These are phyloP conservation scores for Phyllotis vaccarum DNA, from an alignment of 2,797 vertebrate genomes.

Conservation along the genomic window DNA sequence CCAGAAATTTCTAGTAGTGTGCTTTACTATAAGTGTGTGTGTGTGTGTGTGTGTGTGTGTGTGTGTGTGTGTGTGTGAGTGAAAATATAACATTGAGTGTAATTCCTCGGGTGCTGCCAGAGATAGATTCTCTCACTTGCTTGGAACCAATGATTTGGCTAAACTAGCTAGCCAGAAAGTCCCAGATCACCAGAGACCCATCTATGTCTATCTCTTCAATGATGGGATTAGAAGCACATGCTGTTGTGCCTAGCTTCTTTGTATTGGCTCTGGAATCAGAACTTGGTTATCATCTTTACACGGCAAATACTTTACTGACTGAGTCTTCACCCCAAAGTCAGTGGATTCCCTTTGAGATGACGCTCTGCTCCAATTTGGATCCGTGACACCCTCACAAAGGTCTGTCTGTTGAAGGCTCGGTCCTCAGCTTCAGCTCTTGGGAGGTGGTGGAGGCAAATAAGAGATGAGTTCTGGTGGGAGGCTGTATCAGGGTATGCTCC, in stretches of 20 bases:
- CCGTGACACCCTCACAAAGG: not conserved
- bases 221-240: not conserved
- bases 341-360: not conserved
- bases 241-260: not conserved
- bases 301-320: not conserved
- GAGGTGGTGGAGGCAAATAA: no score
- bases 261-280: not conserved
- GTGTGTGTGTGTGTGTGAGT: not conserved
- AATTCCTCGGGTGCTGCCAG: not conserved
- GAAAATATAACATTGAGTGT: not conserved
- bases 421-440: not conserved
- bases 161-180: not conserved
- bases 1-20: not conserved
- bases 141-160: not conserved
- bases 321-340: not conserved
- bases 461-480: not conserved
- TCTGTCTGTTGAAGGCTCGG: not conserved
- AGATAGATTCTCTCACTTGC: not conserved
- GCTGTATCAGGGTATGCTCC: not conserved
- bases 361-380: not conserved
- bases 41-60: no score
- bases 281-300: not conserved
- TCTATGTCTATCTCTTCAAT: not conserved
- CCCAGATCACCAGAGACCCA: not conserved
- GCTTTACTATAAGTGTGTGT: not conserved